phyloP scores from a whole-genome alignment of 1,140 invertebrate genomes.

The Oryctes rhinoceros region DNA sequence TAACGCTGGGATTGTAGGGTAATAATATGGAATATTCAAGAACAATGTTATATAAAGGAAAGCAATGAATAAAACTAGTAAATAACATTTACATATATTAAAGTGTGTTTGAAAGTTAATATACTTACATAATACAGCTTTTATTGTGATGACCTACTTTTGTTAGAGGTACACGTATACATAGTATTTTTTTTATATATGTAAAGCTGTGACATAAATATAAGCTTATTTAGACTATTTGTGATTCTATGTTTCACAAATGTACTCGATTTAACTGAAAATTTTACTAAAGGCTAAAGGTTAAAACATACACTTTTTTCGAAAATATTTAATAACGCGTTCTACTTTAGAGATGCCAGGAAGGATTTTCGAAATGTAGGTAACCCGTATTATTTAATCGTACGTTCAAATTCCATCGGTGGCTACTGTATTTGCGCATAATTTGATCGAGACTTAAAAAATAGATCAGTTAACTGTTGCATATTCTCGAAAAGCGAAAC shows the following conservation, averaged over 20 bases:
- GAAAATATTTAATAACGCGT: no score
- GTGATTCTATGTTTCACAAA: background rate
- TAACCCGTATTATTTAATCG: no score
- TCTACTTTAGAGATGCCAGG: no score
- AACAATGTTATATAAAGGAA: conserved; percentile 16
- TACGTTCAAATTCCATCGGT: no score
- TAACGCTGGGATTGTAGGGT: background rate
- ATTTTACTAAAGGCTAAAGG: no score
- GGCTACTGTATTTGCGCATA: no score
- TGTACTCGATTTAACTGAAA: background rate
- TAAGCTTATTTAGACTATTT: background rate
- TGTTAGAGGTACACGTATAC: background rate
- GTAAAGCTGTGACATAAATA: conserved; percentile 5
- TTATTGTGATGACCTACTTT: conserved; percentile 15
- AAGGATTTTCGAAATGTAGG: no score
- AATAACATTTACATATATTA: conserved; percentile 16
- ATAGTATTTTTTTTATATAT: background rate
- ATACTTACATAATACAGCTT: conserved; percentile 6
- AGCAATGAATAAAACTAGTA: background rate
- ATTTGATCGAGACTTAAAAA: background rate
- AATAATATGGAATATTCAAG: background rate
- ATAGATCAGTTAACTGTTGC: background rate
- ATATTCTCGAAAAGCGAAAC: background rate
- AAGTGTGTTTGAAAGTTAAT: conserved; percentile 3
- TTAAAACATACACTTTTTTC: no score